Conservation (phyloP, 1,140 invertebrate genomes). For the Pissodes strobi region DNA sequence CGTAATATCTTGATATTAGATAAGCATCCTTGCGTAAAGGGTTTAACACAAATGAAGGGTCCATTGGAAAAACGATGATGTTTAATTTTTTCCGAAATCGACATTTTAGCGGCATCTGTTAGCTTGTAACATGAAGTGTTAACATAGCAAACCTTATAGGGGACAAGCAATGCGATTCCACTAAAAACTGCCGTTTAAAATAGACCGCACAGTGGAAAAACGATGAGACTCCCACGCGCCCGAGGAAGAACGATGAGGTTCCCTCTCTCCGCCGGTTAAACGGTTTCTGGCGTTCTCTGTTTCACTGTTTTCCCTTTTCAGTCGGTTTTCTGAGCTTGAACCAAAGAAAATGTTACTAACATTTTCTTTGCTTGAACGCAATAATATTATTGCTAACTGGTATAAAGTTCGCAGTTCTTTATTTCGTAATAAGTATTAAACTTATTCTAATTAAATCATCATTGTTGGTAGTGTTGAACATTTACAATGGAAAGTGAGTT, state of each 20-base stretch:
- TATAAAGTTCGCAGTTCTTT: constrained; percentile 8
- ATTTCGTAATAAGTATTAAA: constrained; percentile 6
- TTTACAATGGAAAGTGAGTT: neutral
- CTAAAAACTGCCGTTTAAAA: no score
- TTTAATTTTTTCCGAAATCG: no score
- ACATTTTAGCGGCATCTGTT: no score
- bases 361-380: constrained; percentile 9
- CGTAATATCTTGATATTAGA: no score
- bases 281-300: neutral
- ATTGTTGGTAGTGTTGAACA: constrained; percentile 5
- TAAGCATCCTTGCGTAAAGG: no score
- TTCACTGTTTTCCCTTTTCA: neutral
- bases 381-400: no score
- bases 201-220: neutral
- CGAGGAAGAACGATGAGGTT: constrained; percentile 2
- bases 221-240: neutral
- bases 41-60: no score
- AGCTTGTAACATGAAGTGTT: no score
- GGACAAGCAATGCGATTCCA: no score
- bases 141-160: no score
- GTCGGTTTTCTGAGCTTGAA: neutral
- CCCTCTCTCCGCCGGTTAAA: neutral
- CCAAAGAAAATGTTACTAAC: no score
- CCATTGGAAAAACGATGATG: no score
- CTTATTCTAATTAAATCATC: constrained; percentile 4